Evolutionary conservation across 1,140 invertebrate genomes (phyloP).

Genomic region (Popillia japonica): DNA sequence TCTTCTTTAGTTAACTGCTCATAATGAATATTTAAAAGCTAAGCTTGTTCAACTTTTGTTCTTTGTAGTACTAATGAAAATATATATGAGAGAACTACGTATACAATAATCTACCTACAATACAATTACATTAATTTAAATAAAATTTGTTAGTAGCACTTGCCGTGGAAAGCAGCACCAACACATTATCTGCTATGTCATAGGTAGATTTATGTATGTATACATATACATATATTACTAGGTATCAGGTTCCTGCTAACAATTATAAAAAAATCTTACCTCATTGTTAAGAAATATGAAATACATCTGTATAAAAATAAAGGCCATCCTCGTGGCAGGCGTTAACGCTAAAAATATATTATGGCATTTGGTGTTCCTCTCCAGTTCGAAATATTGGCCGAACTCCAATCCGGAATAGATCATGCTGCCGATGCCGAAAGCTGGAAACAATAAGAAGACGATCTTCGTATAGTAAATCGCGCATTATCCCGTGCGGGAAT

Average conservation of each 20-base stretch:
- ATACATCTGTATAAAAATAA: constrained; percentile 97
- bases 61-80: no score
- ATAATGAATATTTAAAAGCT: not conserved
- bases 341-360: constrained; percentile 88
- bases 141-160: no score
- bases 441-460: constrained; percentile 60
- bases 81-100: no score
- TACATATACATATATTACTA: no score
- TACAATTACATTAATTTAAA: no score
- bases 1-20: not conserved
- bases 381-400: constrained; percentile 90
- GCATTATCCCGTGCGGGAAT: not conserved
- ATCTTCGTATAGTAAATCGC: not conserved
- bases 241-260: constrained; percentile 73
- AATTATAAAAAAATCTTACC: constrained; percentile 71
- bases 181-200: no score
- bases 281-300: constrained; percentile 82
- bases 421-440: constrained; percentile 82
- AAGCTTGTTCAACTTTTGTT: no score
- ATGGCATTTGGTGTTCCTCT: constrained; percentile 66
- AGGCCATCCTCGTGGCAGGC: constrained; percentile 88
- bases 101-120: no score
- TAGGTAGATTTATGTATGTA: no score
- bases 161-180: no score
- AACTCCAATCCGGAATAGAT: constrained; percentile 95